Percentiles rank a stretch among this genome's conserved stretches.
Evolutionary conservation across 2,113 vertebrate genomes (phyloP).

Genomic region (Plectropomus leopardus): DNA sequence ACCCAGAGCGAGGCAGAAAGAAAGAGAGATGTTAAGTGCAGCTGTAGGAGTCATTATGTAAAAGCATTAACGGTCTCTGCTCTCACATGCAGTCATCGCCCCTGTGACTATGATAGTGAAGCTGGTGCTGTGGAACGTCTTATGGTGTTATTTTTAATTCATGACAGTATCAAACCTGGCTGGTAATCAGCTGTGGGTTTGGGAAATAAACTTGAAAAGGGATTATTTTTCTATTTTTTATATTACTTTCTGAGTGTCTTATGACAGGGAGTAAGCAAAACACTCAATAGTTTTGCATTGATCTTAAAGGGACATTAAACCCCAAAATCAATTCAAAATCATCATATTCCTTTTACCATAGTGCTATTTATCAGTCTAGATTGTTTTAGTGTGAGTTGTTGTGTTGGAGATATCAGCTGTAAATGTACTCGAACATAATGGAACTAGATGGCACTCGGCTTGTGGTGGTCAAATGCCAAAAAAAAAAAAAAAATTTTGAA

Average conservation of each 20-base stretch:
- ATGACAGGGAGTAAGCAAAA: too few relatives aligned
- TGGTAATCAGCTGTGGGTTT: background rate
- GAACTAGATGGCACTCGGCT: too few relatives aligned
- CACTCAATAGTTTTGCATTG: too few relatives aligned
- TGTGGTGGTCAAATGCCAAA: too few relatives aligned
- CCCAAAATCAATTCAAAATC: too few relatives aligned
- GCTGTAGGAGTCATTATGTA: constrained; percentile 60
- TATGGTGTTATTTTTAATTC: constrained; percentile 15
- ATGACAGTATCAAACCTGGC: constrained; percentile 7
- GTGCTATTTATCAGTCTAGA: too few relatives aligned
- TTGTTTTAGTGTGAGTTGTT: too few relatives aligned
- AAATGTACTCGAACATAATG: too few relatives aligned
- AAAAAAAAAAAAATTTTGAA: too few relatives aligned
- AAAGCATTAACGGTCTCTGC: constrained; percentile 36
- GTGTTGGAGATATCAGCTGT: too few relatives aligned
- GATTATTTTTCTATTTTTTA: background rate
- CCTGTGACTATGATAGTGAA: constrained; percentile 19
- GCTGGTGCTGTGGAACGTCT: constrained; percentile 40
- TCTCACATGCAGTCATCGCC: constrained; percentile 24
- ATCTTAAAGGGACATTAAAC: too few relatives aligned
- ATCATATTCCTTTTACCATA: too few relatives aligned
- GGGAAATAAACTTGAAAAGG: background rate
- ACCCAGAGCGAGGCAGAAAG: constrained; percentile 5
- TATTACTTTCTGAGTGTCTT: background rate
- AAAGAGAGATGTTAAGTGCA: constrained; percentile 31